phyloP scores from a whole-genome alignment of 2,113 vertebrate species.

The Salminus brasiliensis region DNA sequence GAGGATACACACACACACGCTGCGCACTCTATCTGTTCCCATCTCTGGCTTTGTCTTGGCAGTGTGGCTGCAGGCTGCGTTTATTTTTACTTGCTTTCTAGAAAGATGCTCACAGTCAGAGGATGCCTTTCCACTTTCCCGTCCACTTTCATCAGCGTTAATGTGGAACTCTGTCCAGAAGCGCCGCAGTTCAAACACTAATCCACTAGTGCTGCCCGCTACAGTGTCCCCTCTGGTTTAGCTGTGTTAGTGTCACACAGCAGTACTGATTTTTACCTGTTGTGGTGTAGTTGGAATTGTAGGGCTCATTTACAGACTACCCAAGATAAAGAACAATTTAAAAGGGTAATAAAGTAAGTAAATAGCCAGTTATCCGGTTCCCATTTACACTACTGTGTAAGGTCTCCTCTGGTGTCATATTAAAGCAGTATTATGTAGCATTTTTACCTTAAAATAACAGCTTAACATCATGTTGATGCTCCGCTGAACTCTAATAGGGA shows the following conservation, averaged over 20 bases:
- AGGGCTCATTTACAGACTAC: too few relatives aligned
- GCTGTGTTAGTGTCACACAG: not conserved
- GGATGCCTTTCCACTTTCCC: not conserved
- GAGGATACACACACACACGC: conserved; percentile 37
- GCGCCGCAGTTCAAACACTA: not conserved
- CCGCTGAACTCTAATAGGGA: too few relatives aligned
- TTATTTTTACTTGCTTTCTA: conserved; percentile 54
- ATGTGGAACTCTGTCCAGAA: not conserved
- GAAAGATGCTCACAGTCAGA: conserved; percentile 33
- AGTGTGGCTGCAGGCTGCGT: conserved; percentile 26
- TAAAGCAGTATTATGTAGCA: too few relatives aligned
- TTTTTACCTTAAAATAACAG: too few relatives aligned
- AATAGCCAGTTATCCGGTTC: too few relatives aligned
- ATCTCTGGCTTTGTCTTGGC: conserved; percentile 2
- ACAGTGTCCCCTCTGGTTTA: not conserved
- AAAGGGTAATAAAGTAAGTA: too few relatives aligned
- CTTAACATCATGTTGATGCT: too few relatives aligned
- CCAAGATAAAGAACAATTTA: too few relatives aligned
- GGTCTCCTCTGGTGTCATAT: too few relatives aligned
- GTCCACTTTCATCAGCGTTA: not conserved
- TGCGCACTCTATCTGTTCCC: not conserved
- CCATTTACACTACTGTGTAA: too few relatives aligned
- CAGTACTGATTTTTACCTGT: too few relatives aligned
- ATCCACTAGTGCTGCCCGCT: not conserved
- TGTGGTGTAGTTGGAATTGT: too few relatives aligned